phyloP scores from a whole-genome alignment of 2,797 vertebrate genomes.

The Poecile montanus region DNA sequence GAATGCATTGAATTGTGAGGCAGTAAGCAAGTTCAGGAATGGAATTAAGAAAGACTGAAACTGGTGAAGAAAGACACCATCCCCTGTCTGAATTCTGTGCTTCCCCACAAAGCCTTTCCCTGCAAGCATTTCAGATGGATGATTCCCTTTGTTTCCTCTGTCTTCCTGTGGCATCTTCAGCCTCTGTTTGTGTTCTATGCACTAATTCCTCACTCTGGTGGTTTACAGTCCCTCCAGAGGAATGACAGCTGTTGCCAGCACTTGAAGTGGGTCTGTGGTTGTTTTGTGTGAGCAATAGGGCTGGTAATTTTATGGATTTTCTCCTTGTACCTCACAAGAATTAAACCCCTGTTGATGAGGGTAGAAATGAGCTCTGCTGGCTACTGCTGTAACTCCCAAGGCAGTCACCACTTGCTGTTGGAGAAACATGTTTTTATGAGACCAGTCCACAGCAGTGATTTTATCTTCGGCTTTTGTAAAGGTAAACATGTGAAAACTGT shows the following conservation, averaged over 20 bases:
- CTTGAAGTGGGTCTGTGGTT: not conserved
- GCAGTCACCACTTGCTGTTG: not conserved
- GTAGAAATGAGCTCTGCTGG: not conserved
- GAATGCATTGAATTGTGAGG: not conserved
- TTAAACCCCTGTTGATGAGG: not conserved
- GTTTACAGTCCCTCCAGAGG: not conserved
- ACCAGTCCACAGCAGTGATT: not conserved
- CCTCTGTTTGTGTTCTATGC: not conserved
- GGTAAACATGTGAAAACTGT: not conserved
- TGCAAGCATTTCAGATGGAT: not conserved
- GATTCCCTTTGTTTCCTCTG: not conserved
- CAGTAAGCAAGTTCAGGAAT: not conserved
- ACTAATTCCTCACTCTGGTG: not conserved
- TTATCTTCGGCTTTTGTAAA: not conserved
- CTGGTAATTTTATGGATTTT: not conserved
- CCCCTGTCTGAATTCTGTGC: not conserved
- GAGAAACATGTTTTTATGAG: not conserved
- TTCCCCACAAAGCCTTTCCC: not conserved
- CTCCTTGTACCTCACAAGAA: not conserved
- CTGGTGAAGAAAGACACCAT: not conserved
- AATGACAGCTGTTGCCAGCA: not conserved
- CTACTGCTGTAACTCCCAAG: not conserved
- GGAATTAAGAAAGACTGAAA: not conserved
- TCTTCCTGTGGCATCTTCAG: not conserved
- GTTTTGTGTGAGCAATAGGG: not conserved